Conservation (phyloP, 1,140 invertebrate genomes). For the Drosophila varians region DNA sequence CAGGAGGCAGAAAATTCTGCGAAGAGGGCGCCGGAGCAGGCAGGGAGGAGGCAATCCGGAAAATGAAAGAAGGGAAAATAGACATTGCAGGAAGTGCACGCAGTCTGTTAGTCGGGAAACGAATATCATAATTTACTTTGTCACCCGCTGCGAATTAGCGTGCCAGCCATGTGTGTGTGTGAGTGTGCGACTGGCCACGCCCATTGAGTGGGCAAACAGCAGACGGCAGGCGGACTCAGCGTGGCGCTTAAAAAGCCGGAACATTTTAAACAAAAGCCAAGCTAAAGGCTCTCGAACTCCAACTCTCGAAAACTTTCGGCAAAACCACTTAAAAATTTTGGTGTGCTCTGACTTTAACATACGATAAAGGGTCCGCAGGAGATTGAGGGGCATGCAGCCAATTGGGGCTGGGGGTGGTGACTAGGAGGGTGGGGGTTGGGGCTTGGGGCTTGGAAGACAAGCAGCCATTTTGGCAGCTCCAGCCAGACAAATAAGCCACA, state of each 20-base stretch:
- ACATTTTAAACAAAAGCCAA: conserved; percentile 72
- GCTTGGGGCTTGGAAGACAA: conserved; percentile 23
- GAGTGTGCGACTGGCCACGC: conserved; percentile 30
- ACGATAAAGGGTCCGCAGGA: conserved; percentile 59
- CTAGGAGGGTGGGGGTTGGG: not conserved
- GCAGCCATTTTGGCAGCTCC: conserved; percentile 43
- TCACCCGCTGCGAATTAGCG: conserved; percentile 80
- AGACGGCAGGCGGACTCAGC: conserved; percentile 39
- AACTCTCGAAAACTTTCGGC: conserved; percentile 58
- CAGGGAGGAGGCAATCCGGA: conserved; percentile 17
- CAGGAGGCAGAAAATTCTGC: conserved; percentile 22
- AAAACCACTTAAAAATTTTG: conserved; percentile 73
- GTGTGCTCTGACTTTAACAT: conserved; percentile 68
- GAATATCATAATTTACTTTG: conserved; percentile 82
- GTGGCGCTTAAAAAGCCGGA: conserved; percentile 57
- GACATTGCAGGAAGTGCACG: conserved; percentile 68
- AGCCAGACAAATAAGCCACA: conserved; percentile 75
- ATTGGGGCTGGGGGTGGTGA: not conserved
- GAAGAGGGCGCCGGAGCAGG: not conserved
- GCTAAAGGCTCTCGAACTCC: conserved; percentile 64
- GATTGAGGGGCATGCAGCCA: not conserved
- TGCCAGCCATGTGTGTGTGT: conserved; percentile 43
- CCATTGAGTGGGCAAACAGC: conserved; percentile 5
- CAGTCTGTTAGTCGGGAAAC: conserved; percentile 77
- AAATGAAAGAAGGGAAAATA: conserved; percentile 19